Evolutionary conservation across 2,888 invertebrate genomes (phyloP), one percentile per base, ranked within the genome.

Genomic region (Micoletzkya japonica): DNA sequence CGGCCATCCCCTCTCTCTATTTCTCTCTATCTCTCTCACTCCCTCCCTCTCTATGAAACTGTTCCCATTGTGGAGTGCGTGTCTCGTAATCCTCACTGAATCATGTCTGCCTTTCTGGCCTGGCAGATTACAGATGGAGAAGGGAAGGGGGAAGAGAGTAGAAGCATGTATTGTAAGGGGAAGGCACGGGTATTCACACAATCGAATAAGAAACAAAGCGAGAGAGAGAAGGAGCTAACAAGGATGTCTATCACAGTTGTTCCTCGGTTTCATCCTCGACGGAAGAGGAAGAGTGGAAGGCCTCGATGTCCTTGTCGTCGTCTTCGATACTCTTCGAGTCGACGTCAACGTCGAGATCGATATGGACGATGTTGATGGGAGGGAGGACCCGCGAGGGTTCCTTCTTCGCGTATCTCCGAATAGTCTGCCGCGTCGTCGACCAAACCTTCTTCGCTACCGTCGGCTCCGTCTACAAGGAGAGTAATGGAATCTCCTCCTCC

Each of bases 401-500:
- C 30, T 68, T 68, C 32, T 68, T 68, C 2, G 68, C 64, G 28
- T 66, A 66, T 54, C 79, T 74, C 60, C 81, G 64, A 63, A 82
- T 79, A 67, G 82, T 82, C 70, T 82, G 81, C 37, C 81, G 74
- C 66, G 82, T 81, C 70, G 79, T 81, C 26, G 81, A 82, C 81
- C 81, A 81, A 66, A 82, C 79, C 74, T 79, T 80, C 74, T 82
- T 82, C 32, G 82, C 82, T 58, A 82, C 82, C 24, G 82, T 82
- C 57, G 81, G 82, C 71, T 82, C 81, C 28, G 79, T 80, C 78
- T 80, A 73, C 61, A 76, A 56, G 56, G 36, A 63, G 54, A 50
- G 30, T 56, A 24, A 39, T 20, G 17, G 54, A 54, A 54, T n/a
- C 24, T 10, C 20, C 10, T 44, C 10, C 20, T 10, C 20, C 10